Percentiles rank a stretch among this genome's conserved stretches.
phyloP scores from a whole-genome alignment of 2,113 vertebrate genomes.

The Dendropsophus ebraccatus region DNA sequence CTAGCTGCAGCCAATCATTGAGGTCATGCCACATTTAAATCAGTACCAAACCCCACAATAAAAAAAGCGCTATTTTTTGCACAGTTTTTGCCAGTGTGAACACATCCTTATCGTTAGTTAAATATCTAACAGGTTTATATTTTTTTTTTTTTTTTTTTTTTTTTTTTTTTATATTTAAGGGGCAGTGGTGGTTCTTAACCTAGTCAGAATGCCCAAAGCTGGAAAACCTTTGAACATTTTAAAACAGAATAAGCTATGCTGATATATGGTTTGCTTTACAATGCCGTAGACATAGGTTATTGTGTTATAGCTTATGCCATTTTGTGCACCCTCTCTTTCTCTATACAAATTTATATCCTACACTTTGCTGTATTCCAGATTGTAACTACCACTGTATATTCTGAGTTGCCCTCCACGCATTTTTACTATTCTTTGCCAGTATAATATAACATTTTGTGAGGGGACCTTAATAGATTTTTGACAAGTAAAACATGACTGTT shows the following conservation, averaged over 20 bases:
- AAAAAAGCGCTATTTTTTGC: too few species aligned
- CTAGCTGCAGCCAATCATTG: too few species aligned
- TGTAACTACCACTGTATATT: neutral
- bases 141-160: too few species aligned
- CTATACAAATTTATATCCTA: neutral
- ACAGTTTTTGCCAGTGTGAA: too few species aligned
- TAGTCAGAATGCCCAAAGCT: neutral
- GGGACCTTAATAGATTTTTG: neutral
- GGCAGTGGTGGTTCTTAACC: too few species aligned
- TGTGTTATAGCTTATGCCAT: neutral
- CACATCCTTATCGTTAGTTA: too few species aligned
- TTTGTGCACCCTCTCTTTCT: neutral
- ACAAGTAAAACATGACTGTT: neutral
- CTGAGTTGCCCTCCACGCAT: neutral
- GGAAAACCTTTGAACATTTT: neutral
- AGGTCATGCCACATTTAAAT: too few species aligned
- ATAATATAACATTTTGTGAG: neutral
- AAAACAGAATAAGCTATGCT: neutral
- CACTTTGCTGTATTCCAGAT: neutral
- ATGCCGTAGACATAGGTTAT: neutral
- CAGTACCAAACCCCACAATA: too few species aligned
- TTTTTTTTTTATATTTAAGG: too few species aligned
- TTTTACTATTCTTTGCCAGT: slow-evolving; percentile 6
- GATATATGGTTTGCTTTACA: neutral
- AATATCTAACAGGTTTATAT: too few species aligned